phyloP scores from a whole-genome alignment of 2,113 vertebrate species.

The Thunnus thynnus region DNA sequence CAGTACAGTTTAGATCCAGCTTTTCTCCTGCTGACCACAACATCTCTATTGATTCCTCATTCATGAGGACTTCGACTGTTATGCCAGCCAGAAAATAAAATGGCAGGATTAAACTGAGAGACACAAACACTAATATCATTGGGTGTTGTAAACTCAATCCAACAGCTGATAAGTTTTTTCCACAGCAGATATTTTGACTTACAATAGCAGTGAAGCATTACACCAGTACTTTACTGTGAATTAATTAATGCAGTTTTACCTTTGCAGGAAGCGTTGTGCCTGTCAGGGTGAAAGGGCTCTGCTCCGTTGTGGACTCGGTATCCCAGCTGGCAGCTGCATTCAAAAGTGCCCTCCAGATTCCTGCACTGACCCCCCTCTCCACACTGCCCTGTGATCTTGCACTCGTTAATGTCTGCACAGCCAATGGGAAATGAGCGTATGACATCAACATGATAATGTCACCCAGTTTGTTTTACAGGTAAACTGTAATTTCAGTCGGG shows the following conservation, averaged over 20 bases:
- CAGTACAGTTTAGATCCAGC: background rate
- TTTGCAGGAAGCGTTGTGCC: slow-evolving; percentile 82
- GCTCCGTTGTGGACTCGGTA: slow-evolving; percentile 84
- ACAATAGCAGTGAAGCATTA: no score
- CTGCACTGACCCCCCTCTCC: slow-evolving; percentile 86
- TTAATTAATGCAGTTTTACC: slow-evolving; percentile 73
- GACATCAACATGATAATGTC: background rate
- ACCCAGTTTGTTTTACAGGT: background rate
- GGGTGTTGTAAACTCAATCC: no score
- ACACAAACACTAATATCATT: no score
- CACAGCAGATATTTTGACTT: no score
- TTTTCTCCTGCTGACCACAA: background rate
- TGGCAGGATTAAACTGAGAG: background rate
- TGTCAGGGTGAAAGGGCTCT: slow-evolving; percentile 82
- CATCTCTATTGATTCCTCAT: background rate
- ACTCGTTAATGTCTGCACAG: slow-evolving; percentile 90
- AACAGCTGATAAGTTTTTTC: no score
- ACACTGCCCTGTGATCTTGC: slow-evolving; percentile 84
- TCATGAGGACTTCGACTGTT: background rate
- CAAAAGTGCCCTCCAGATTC: slow-evolving; percentile 89
- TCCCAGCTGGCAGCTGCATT: slow-evolving; percentile 89
- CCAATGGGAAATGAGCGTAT: background rate
- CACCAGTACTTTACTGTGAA: no score
- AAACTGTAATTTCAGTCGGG: no score
- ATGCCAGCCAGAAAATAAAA: background rate